phyloP scores from a whole-genome alignment of 2,113 vertebrate species.

The Delphinus delphis region DNA sequence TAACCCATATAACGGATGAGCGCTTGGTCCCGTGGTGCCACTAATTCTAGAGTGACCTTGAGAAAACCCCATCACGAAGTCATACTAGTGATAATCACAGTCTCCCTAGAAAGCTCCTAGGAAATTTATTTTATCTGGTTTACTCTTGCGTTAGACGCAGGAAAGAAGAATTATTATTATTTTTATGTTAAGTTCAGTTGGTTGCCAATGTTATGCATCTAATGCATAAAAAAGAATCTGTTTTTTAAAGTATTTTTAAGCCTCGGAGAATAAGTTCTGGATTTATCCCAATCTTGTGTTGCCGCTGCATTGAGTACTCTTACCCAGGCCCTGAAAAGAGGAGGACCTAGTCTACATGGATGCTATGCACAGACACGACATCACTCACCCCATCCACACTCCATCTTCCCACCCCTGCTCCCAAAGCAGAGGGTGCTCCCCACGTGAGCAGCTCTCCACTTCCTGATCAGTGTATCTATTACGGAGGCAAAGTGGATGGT shows the following conservation, averaged over 20 bases:
- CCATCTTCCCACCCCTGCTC: neutral
- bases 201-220: neutral
- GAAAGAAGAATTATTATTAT: neutral
- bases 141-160: neutral
- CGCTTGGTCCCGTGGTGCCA: neutral
- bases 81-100: neutral
- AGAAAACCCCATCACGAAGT: slow-evolving; percentile 39
- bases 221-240: neutral
- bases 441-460: accelerated
- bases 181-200: neutral
- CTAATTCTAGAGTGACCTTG: slow-evolving; percentile 68
- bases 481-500: neutral
- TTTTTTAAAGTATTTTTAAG: neutral
- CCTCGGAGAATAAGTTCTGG: neutral
- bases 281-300: neutral
- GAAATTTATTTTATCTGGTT: slow-evolving; percentile 35
- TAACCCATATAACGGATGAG: slow-evolving; percentile 64
- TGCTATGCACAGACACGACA: accelerated
- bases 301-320: neutral
- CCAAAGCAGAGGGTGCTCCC: neutral
- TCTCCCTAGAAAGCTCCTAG: neutral
- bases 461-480: neutral
- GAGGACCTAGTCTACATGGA: accelerated
- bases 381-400: neutral
- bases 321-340: neutral